Percentiles rank a stretch among this genome's conserved stretches.
phyloP scores from a whole-genome alignment of 2,113 vertebrate genomes.

The Nycticryphes semicollaris region DNA sequence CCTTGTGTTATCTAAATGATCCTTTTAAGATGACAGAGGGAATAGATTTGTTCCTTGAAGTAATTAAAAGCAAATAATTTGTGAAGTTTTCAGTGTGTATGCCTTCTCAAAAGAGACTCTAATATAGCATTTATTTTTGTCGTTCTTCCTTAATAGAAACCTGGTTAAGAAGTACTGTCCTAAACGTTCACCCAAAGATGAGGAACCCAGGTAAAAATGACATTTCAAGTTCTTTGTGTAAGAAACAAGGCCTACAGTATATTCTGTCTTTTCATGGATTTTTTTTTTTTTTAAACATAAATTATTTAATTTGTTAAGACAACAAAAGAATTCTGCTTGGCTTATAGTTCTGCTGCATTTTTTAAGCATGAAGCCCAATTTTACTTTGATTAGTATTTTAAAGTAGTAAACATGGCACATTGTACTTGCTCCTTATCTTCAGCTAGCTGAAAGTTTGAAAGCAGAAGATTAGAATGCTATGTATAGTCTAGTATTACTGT shows the following conservation, averaged over 20 bases:
- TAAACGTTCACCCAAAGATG: conserved; percentile 94
- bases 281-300: background rate
- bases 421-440: background rate
- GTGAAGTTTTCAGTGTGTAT: background rate
- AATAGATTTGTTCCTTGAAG: background rate
- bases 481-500: background rate
- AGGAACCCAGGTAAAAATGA: conserved; percentile 90
- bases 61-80: background rate
- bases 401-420: background rate
- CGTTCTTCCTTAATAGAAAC: conserved; percentile 77
- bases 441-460: background rate
- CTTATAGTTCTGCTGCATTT: background rate
- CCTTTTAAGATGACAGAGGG: background rate
- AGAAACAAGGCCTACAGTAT: background rate
- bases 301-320: background rate
- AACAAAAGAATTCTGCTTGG: background rate
- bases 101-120: background rate
- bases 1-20: background rate
- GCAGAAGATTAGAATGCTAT: background rate
- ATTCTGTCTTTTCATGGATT: background rate
- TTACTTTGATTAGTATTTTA: background rate
- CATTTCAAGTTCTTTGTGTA: background rate
- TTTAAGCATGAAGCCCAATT: background rate
- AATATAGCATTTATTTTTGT: background rate
- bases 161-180: conserved; percentile 98